These are phyloP conservation scores for Macrosteles quadrilineatus DNA, from an alignment of 1,140 invertebrate species.

Conservation along the genomic window DNA sequence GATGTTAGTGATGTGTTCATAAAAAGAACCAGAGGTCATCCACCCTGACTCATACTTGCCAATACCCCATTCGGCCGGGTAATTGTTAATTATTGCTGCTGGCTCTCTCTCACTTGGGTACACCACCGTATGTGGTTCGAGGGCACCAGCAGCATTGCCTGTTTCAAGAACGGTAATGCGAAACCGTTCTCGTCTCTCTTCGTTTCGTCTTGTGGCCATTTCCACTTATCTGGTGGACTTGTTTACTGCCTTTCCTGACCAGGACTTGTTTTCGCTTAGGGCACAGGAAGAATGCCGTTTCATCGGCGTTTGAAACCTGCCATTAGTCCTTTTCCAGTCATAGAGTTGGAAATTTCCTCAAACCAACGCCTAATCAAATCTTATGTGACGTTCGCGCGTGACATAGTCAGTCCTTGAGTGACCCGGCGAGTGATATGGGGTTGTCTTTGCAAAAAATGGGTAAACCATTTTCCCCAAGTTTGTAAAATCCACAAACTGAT, in stretches of 20 bases:
- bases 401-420: neutral
- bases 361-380: too few species aligned
- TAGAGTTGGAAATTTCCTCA: too few species aligned
- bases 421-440: neutral
- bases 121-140: constrained; percentile 46
- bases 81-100: constrained; percentile 38
- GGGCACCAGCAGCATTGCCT: constrained; percentile 42
- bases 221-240: constrained; percentile 44
- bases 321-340: neutral
- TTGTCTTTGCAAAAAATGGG: neutral
- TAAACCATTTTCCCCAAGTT: neutral
- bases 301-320: neutral
- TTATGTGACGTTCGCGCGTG: neutral
- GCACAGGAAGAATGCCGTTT: neutral
- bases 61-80: constrained; percentile 45
- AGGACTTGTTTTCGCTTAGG: constrained; percentile 37
- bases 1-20: constrained; percentile 48
- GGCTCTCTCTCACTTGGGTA: constrained; percentile 47
- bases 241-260: constrained; percentile 44
- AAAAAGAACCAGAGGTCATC: constrained; percentile 49
- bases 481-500: neutral
- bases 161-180: constrained; percentile 46
- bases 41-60: constrained; percentile 47
- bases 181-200: too few species aligned
- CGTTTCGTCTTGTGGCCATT: constrained; percentile 48